A percentile compares a stretch with the other conserved stretches of the same genome.
phyloP scores from a whole-genome alignment of 2,888 invertebrate genomes.

The Sesia apiformis region DNA sequence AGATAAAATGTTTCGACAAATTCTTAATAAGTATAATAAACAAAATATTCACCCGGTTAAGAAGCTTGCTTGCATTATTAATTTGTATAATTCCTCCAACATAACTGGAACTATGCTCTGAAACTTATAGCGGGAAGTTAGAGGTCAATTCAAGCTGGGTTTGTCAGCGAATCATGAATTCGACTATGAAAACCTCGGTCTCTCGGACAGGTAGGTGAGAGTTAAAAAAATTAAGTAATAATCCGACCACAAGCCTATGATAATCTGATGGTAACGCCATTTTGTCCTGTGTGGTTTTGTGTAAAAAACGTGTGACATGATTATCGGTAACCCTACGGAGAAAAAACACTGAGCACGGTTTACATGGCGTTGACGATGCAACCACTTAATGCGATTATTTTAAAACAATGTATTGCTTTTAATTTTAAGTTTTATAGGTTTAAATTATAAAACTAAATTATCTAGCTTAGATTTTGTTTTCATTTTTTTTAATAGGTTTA shows the following conservation, averaged over 20 bases:
- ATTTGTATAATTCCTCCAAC: slow-evolving; percentile 45
- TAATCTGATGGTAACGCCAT: slow-evolving; percentile 74
- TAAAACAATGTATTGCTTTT: no score
- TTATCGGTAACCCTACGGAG: slow-evolving; percentile 56
- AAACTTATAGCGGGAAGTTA: neutral
- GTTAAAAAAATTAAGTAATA: slow-evolving; percentile 68
- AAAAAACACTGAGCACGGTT: slow-evolving; percentile 38
- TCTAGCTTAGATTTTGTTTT: no score
- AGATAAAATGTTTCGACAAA: slow-evolving; percentile 65
- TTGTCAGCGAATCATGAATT: slow-evolving; percentile 39
- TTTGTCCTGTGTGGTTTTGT: slow-evolving; percentile 72
- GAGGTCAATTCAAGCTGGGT: slow-evolving; percentile 32
- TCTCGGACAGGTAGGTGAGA: slow-evolving; percentile 61
- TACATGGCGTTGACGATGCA: slow-evolving; percentile 20
- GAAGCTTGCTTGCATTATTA: slow-evolving; percentile 69
- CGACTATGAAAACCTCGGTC: slow-evolving; percentile 44
- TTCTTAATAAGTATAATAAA: slow-evolving; percentile 71
- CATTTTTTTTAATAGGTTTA: no score
- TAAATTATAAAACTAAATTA: no score
- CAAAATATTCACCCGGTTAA: slow-evolving; percentile 69
- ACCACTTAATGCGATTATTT: no score
- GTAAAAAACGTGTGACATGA: slow-evolving; percentile 72
- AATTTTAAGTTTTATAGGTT: no score
- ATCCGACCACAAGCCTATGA: slow-evolving; percentile 66
- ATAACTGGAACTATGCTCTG: slow-evolving; percentile 14